Conservation (phyloP, 2,888 invertebrate genomes). For the Sphecodes monilicornis region DNA sequence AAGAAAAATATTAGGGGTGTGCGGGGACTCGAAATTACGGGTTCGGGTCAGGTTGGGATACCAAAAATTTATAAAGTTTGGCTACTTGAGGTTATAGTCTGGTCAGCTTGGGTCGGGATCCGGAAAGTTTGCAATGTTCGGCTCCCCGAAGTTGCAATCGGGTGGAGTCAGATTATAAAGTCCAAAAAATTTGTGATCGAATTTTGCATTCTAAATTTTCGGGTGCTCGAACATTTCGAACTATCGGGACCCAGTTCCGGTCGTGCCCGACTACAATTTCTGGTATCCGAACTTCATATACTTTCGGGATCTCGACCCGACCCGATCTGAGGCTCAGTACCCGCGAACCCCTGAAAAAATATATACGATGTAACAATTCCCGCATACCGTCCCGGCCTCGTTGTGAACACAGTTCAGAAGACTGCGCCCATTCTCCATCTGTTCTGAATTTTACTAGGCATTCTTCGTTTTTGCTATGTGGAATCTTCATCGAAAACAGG, state of each 20-base stretch:
- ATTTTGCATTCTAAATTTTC: background rate
- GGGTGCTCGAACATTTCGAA: no score
- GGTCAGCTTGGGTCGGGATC: background rate
- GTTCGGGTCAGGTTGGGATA: no score
- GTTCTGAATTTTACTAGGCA: constrained; percentile 12
- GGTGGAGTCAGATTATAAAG: background rate
- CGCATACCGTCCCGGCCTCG: constrained; percentile 61
- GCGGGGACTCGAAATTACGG: background rate
- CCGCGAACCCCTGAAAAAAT: background rate
- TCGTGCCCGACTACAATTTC: no score
- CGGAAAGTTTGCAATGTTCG: no score
- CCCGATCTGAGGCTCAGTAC: no score
- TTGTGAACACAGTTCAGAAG: constrained; percentile 33
- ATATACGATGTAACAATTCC: constrained; percentile 42
- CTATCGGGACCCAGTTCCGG: no score
- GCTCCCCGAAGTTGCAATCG: no score
- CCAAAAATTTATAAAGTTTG: background rate
- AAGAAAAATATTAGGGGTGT: background rate
- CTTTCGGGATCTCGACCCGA: no score
- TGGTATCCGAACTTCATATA: no score
- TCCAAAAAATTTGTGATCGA: background rate
- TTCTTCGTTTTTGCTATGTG: constrained; percentile 2
- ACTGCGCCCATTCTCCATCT: constrained; percentile 37
- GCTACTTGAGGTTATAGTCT: background rate
- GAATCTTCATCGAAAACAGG: background rate